These are phyloP conservation scores for Tanypteryx hageni DNA, from an alignment of 2,888 invertebrate species.

Conservation along the genomic window DNA sequence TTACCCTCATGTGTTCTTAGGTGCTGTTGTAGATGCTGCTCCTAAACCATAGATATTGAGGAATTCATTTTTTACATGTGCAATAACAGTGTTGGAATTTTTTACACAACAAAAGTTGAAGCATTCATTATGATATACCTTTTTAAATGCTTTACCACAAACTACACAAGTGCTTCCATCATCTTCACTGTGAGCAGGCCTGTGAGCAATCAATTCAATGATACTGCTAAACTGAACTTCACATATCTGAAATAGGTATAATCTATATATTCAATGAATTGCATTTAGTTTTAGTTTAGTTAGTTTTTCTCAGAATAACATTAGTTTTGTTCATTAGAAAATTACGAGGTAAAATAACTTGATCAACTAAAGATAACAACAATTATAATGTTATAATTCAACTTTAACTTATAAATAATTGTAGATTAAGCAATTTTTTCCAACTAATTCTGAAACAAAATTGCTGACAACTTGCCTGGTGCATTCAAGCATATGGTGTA, in stretches of 20 bases:
- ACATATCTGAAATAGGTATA: neutral
- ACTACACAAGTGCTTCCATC: constrained; percentile 73
- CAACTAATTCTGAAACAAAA: too few species aligned
- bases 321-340: too few species aligned
- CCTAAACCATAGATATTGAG: constrained; percentile 71
- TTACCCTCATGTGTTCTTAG: constrained; percentile 81
- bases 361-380: too few species aligned
- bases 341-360: too few species aligned
- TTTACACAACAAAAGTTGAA: neutral
- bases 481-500: too few species aligned
- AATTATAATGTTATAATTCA: too few species aligned
- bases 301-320: too few species aligned
- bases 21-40: constrained; percentile 76
- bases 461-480: too few species aligned
- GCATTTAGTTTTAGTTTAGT: too few species aligned
- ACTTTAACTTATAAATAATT: too few species aligned
- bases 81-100: neutral
- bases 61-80: neutral
- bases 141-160: constrained; percentile 75
- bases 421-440: too few species aligned
- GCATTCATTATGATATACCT: constrained; percentile 70
- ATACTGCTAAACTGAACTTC: constrained; percentile 33
- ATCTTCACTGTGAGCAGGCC: constrained; percentile 70
- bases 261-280: too few species aligned
- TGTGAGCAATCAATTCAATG: constrained; percentile 60